Base-by-base conservation (phyloP, 2,888 invertebrate genomes). In the Eristalinus sepulchralis region DNA sequence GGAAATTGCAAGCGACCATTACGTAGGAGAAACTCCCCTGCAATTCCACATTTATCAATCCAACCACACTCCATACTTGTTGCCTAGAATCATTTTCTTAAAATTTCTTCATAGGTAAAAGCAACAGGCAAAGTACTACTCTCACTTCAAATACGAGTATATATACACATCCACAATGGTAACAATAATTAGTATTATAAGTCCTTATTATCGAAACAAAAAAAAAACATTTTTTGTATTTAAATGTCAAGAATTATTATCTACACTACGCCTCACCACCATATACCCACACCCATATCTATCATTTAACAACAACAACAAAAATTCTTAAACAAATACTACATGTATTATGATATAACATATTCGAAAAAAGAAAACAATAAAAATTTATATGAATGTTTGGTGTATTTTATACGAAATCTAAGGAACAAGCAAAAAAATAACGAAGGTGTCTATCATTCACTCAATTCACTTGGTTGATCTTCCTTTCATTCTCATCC, bases 131-230 rank as follows among this genome's bases (percentile, higher is more conserved):
- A 70, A 60, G 63, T 82, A 75, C 78, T 78, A 76, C 83, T 83
- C 79, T 87, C 87, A 83, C 79, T 83, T 83, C 57, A 64, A 22
- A 57, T 57, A 57, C 24, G 76, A 76, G 79, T 72, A 64, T 83
- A 64, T 83, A 83, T 80, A 83, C 79, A 87, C 92, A 92, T 91
- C 91, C 91, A 91, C 91, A 91, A 91, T 90, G 92, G 91, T 92
- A 92, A 92, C 91, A 92, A 92, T 92, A 92, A 92, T 91, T 92
- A 92, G 92, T 89, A 85, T 89, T 89, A 89, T 91, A 92, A 92
- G 92, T 89, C 89, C 90, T 90, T 59, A 85, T 79, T 78, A 71
- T 77, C 75, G 17, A 47, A 47, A 27, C 8, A n/a, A 47, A 47
- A 47, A 27, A 17, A n/a, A 47, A 34, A 47, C 17, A 47, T 47